phyloP scores from a whole-genome alignment of 2,797 vertebrate genomes.

The Rhinophrynus dorsalis region DNA sequence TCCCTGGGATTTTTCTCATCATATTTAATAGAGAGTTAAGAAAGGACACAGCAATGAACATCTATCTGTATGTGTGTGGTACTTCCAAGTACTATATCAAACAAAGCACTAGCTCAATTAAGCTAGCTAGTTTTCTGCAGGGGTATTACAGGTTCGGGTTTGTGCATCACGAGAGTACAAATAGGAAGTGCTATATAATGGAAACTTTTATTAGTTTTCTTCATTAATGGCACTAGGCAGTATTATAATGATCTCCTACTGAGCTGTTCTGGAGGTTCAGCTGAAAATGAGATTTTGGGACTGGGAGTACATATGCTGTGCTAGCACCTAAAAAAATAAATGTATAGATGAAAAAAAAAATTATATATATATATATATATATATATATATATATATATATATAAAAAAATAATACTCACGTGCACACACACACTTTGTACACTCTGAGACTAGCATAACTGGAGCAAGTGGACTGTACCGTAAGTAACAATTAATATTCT shows the following conservation, averaged over 20 bases:
- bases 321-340: too few species aligned
- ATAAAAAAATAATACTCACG: too few species aligned
- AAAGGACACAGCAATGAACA: slow-evolving; percentile 9
- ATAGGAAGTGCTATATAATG: not conserved
- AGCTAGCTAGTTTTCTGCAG: not conserved
- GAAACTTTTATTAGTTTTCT: slow-evolving; percentile 5
- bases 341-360: too few species aligned
- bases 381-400: too few species aligned
- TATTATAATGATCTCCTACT: not conserved
- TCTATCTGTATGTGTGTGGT: slow-evolving; percentile 1
- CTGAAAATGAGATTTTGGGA: too few species aligned
- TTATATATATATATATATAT: too few species aligned
- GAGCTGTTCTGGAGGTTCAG: not conserved
- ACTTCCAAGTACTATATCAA: slow-evolving; percentile 6
- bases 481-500: too few species aligned
- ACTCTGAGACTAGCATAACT: too few species aligned
- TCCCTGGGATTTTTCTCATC: not conserved
- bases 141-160: slow-evolving; percentile 1
- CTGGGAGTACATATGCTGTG: too few species aligned
- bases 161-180: not conserved
- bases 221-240: slow-evolving; percentile 19
- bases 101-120: not conserved
- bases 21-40: not conserved
- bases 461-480: too few species aligned
- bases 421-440: too few species aligned